A percentile compares a stretch with the other conserved stretches of the same genome.
Conservation (phyloP, 2,888 invertebrate genomes). For the Dioctria rufipes region DNA sequence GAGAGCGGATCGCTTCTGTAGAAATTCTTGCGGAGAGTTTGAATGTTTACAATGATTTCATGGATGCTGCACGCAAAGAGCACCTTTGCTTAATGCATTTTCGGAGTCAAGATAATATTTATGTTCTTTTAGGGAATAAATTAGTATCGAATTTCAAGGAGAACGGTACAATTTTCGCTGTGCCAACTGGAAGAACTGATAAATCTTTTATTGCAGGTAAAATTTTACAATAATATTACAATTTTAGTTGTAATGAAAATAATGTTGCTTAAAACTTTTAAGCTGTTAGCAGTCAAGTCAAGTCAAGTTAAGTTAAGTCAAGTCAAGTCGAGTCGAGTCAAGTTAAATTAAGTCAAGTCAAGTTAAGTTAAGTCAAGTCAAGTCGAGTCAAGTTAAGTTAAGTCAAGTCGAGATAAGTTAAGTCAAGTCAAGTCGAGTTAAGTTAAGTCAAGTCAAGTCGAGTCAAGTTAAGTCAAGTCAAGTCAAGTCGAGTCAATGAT, state of each 20-base stretch:
- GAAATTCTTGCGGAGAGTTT: conserved; percentile 68
- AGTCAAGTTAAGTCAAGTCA: no score
- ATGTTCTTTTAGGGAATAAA: conserved; percentile 68
- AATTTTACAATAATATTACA: neutral
- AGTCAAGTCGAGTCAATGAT: no score
- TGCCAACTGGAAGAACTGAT: conserved; percentile 67
- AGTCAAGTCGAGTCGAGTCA: no score
- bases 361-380: no score
- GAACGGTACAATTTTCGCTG: conserved; percentile 69
- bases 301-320: no score
- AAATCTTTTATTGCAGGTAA: conserved; percentile 66
- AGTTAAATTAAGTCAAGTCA: no score
- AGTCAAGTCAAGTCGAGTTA: no score
- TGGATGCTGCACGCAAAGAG: conserved; percentile 68
- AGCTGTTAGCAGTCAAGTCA: neutral
- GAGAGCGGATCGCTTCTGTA: conserved; percentile 69
- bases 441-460: no score
- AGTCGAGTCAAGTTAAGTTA: no score
- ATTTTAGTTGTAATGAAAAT: no score
- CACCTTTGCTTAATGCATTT: conserved; percentile 70
- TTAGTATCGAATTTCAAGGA: conserved; percentile 67
- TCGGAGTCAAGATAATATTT: conserved; percentile 68
- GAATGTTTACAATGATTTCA: conserved; percentile 69
- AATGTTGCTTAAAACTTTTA: conserved; percentile 7
- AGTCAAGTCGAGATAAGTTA: no score